Percentiles rank a stretch among this genome's conserved stretches.
Evolutionary conservation across 2,888 invertebrate genomes (phyloP).

Genomic region (Limnephilus marmoratus): DNA sequence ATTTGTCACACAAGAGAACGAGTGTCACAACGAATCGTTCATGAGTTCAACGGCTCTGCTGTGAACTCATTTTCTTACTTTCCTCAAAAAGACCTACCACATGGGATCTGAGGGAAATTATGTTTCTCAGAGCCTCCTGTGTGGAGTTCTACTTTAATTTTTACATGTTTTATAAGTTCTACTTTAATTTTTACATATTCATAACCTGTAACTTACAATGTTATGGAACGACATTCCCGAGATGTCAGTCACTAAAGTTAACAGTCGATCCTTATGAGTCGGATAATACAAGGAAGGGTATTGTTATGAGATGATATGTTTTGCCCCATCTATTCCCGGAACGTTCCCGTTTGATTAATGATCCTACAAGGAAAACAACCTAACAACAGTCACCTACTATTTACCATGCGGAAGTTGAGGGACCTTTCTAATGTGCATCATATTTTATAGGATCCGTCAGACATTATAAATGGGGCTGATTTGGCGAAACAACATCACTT

Average conservation of each 20-base stretch:
- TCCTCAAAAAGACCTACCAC: too few relatives aligned
- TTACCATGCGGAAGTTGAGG: not conserved
- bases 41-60: too few relatives aligned
- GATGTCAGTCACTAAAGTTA: not conserved
- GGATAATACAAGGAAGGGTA: constrained; percentile 20
- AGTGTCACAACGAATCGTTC: too few relatives aligned
- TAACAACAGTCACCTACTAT: not conserved
- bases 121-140: too few relatives aligned
- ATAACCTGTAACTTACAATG: not conserved
- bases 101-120: too few relatives aligned
- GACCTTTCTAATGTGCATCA: not conserved
- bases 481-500: not conserved
- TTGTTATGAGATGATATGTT: not conserved
- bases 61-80: too few relatives aligned
- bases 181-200: not conserved
- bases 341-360: not conserved
- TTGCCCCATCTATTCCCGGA: not conserved
- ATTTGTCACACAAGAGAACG: too few relatives aligned
- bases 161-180: not conserved
- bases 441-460: not conserved
- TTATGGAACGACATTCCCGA: not conserved
- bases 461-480: not conserved
- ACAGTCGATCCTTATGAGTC: constrained; percentile 22
- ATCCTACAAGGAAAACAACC: not conserved
- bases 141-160: not conserved